These are phyloP conservation scores for Nephotettix cincticeps DNA, from an alignment of 1,140 invertebrate species.

Conservation along the genomic window DNA sequence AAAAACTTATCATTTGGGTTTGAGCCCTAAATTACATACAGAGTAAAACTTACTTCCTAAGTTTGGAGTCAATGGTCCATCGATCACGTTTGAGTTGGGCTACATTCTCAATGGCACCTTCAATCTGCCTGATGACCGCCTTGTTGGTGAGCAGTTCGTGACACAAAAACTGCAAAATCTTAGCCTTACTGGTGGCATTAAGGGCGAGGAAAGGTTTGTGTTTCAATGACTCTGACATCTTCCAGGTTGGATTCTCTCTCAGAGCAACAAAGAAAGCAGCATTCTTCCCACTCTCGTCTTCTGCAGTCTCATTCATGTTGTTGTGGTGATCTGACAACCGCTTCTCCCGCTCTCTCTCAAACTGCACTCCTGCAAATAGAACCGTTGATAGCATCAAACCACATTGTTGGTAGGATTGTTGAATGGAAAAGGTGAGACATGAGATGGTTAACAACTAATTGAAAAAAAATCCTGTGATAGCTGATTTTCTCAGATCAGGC, in stretches of 20 bases:
- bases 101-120: slow-evolving; percentile 71
- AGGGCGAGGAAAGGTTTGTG: slow-evolving; percentile 83
- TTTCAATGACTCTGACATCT: slow-evolving; percentile 68
- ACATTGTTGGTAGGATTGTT: no score
- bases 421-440: no score
- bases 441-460: no score
- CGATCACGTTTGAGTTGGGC: slow-evolving; percentile 75
- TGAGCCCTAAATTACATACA: no score
- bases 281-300: slow-evolving; percentile 65
- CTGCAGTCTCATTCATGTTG: slow-evolving; percentile 59
- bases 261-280: slow-evolving; percentile 72
- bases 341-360: slow-evolving; percentile 74
- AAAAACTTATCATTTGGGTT: no score
- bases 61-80: slow-evolving; percentile 82
- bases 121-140: slow-evolving; percentile 78
- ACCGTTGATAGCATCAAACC: slow-evolving; percentile 18
- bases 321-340: slow-evolving; percentile 77
- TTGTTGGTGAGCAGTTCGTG: slow-evolving; percentile 93
- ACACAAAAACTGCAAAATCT: slow-evolving; percentile 86
- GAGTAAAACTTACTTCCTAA: slow-evolving; percentile 75
- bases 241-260: slow-evolving; percentile 73
- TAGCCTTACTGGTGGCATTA: slow-evolving; percentile 81
- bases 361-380: slow-evolving; percentile 57
- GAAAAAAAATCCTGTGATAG: no score
- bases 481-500: no score